Conservation (phyloP, 1,140 invertebrate species). For the Zaprionus vittiger region DNA sequence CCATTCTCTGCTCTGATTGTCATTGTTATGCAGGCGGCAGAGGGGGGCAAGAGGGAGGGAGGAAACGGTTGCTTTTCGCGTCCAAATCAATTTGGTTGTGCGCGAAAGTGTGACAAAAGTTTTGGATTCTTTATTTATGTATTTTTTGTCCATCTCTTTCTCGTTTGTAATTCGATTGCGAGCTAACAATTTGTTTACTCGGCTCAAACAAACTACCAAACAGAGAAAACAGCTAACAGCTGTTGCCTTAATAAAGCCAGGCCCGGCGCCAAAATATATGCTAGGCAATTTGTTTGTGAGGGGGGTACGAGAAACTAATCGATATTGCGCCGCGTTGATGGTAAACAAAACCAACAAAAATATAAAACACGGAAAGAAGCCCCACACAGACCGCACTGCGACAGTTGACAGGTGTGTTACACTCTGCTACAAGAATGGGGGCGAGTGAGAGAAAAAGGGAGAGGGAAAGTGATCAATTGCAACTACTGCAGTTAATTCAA, state of each 20-base stretch:
- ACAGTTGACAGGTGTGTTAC: conserved; percentile 9
- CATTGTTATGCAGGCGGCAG: conserved; percentile 24
- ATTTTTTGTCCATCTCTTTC: conserved; percentile 23
- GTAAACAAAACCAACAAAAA: conserved; percentile 30
- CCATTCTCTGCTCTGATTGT: conserved; percentile 69
- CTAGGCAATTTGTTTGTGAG: conserved; percentile 16
- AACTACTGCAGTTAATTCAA: conserved; percentile 6
- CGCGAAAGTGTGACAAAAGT: conserved; percentile 62
- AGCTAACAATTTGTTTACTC: conserved; percentile 55
- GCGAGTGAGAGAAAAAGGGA: background rate
- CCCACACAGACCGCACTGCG: conserved; percentile 9
- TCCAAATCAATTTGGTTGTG: conserved; percentile 66
- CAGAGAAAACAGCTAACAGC: conserved; percentile 32
- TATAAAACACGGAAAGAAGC: conserved; percentile 46
- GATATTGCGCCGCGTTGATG: conserved; percentile 34
- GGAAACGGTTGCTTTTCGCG: conserved; percentile 12
- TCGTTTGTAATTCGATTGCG: conserved; percentile 25
- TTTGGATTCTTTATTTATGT: conserved; percentile 17
- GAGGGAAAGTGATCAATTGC: conserved; percentile 1
- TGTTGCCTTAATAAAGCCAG: conserved; percentile 37
- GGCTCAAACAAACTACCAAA: conserved; percentile 44
- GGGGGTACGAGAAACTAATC: conserved; percentile 28
- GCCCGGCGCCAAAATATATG: conserved; percentile 46
- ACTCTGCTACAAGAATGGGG: background rate
- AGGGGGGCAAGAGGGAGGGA: background rate